Conservation (phyloP, 1,140 invertebrate species). For the Acromyrmex charruanus region DNA sequence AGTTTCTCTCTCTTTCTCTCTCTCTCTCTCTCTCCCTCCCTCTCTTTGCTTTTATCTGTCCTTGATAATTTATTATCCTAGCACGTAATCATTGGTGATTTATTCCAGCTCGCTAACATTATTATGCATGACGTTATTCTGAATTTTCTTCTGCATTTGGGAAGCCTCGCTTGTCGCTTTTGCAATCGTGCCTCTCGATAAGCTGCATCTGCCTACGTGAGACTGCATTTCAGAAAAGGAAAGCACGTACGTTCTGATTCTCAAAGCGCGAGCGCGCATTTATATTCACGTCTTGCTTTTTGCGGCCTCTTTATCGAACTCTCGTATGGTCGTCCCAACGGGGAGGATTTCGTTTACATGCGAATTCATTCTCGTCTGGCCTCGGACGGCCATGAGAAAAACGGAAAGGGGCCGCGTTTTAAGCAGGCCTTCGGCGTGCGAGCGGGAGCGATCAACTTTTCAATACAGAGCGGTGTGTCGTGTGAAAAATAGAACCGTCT, state of each 20-base stretch:
- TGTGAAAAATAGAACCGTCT: slow-evolving; percentile 4
- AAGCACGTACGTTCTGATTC: not conserved
- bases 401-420: not conserved
- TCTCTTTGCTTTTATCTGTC: not conserved
- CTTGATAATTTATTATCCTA: not conserved
- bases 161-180: not conserved
- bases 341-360: slow-evolving; percentile 21
- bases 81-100: not conserved
- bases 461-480: not conserved
- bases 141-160: not conserved
- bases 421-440: not conserved
- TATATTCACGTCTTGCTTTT: slow-evolving; percentile 14
- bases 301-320: slow-evolving; percentile 19
- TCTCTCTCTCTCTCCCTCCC: not conserved
- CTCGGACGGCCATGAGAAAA: not conserved
- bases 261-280: slow-evolving; percentile 2
- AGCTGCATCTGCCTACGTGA: not conserved
- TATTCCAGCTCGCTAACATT: not conserved
- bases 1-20: not conserved
- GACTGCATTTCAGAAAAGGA: not conserved
- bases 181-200: slow-evolving; percentile 6
- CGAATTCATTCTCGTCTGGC: not conserved
- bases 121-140: not conserved
- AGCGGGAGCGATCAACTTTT: slow-evolving; percentile 16
- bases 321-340: not conserved